Conservation (phyloP, 1,140 invertebrate species). For the Idris sp. region DNA sequence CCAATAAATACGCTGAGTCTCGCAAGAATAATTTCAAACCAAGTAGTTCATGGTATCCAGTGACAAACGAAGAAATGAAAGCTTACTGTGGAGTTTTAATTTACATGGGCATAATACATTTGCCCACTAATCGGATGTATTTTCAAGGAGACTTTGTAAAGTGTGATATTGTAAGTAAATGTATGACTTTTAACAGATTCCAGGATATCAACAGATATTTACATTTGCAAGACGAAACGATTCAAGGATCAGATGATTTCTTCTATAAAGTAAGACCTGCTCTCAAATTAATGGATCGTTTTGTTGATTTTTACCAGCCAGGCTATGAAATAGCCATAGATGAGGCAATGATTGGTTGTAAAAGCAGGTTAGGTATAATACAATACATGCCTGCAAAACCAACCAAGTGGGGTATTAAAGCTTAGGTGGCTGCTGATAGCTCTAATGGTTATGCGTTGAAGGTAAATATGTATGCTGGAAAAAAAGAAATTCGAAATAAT, state of each 20-base stretch:
- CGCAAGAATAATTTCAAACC: no score
- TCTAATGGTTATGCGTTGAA: constrained; percentile 26
- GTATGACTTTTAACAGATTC: constrained; percentile 39
- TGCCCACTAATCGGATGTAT: constrained; percentile 18
- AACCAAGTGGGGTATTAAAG: constrained; percentile 59
- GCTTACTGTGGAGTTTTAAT: constrained; percentile 20
- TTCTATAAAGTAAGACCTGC: constrained; percentile 69
- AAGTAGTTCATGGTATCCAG: constrained; percentile 1
- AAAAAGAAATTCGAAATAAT: constrained; percentile 32
- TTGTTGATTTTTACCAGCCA: constrained; percentile 37
- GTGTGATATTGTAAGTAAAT: constrained; percentile 21
- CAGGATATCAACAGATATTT: constrained; percentile 38
- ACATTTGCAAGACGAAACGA: constrained; percentile 69
- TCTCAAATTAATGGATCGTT: constrained; percentile 51
- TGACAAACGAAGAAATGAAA: constrained; percentile 9
- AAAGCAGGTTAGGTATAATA: constrained; percentile 49
- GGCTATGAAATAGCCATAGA: constrained; percentile 65
- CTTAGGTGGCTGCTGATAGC: constrained; percentile 39
- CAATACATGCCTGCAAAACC: constrained; percentile 63
- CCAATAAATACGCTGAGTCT: constrained; percentile 15
- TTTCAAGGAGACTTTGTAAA: constrained; percentile 26
- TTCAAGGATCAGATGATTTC: constrained; percentile 61
- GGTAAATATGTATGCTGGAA: constrained; percentile 30
- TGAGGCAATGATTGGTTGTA: constrained; percentile 71
- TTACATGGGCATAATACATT: constrained; percentile 40